Evolutionary conservation across 2,797 vertebrate genomes (phyloP).

Genomic region (Pseudomugil gertrudae): DNA sequence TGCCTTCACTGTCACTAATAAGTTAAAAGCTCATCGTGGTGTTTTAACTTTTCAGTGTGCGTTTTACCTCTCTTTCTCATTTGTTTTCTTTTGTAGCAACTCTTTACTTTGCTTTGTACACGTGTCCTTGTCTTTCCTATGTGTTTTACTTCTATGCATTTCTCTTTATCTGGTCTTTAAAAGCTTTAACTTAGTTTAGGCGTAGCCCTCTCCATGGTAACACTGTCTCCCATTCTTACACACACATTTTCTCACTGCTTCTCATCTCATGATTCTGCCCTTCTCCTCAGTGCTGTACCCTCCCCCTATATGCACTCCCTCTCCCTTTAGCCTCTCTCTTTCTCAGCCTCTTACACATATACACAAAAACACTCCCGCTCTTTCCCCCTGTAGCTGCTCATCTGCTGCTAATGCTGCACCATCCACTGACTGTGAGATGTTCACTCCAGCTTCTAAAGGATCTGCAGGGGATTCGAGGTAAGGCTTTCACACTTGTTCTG

Average conservation of each 20-base stretch:
- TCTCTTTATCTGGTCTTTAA: slow-evolving; percentile 26
- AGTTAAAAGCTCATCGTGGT: not conserved
- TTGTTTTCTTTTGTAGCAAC: slow-evolving; percentile 4
- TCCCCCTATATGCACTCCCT: slow-evolving; percentile 57
- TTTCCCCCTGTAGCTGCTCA: slow-evolving; percentile 52
- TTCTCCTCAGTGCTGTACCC: slow-evolving; percentile 60
- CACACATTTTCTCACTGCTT: slow-evolving; percentile 38
- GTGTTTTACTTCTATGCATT: slow-evolving; percentile 23
- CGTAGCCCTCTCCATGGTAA: slow-evolving; percentile 76
- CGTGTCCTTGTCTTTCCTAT: not conserved
- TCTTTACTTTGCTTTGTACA: slow-evolving; percentile 9
- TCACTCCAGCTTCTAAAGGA: slow-evolving; percentile 72
- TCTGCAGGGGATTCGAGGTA: slow-evolving; percentile 72
- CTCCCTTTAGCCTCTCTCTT: slow-evolving; percentile 30
- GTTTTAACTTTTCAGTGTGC: slow-evolving; percentile 17
- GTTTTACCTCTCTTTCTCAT: not conserved
- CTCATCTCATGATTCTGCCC: slow-evolving; percentile 65
- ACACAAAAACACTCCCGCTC: slow-evolving; percentile 42
- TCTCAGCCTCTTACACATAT: slow-evolving; percentile 31
- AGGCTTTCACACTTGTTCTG: slow-evolving; percentile 39
- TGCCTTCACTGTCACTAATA: not conserved
- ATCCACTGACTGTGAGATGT: slow-evolving; percentile 68
- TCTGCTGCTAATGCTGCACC: slow-evolving; percentile 68
- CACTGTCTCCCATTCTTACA: slow-evolving; percentile 57
- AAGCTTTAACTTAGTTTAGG: slow-evolving; percentile 56